These are phyloP conservation scores for Homarus americanus DNA, from an alignment of 1,140 invertebrate genomes.

Conservation along the genomic window DNA sequence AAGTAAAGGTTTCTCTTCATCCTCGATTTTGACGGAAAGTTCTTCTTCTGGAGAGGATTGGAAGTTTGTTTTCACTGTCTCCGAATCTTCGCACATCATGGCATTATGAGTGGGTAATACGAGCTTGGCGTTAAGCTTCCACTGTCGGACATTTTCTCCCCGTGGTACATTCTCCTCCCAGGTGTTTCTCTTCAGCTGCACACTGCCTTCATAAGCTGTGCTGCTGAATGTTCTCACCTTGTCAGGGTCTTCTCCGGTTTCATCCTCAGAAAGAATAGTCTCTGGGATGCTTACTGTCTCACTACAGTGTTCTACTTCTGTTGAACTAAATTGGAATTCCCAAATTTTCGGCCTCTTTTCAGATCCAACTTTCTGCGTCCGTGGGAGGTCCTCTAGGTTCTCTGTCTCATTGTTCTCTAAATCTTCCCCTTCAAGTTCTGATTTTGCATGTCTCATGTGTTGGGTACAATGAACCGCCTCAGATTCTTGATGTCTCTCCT, in stretches of 20 bases:
- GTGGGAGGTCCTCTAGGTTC: neutral
- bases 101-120: neutral
- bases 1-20: neutral
- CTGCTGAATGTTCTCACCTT: neutral
- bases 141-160: neutral
- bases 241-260: neutral
- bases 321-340: slow-evolving; percentile 18
- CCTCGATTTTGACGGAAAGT: neutral
- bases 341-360: neutral
- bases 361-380: neutral
- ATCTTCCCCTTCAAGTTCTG: neutral
- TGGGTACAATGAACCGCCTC: no score
- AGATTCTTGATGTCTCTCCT: neutral
- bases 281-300: slow-evolving; percentile 6
- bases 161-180: neutral
- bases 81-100: neutral
- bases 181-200: neutral
- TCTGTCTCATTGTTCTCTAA: neutral
- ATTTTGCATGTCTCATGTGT: neutral
- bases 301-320: neutral
- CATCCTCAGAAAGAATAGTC: neutral
- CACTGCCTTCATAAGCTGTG: slow-evolving; percentile 4
- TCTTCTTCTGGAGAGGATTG: neutral
- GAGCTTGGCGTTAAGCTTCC: neutral
- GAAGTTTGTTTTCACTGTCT: neutral